These are phyloP conservation scores for Eupithecia vulgata DNA, from an alignment of 2,888 invertebrate genomes.

Conservation along the genomic window DNA sequence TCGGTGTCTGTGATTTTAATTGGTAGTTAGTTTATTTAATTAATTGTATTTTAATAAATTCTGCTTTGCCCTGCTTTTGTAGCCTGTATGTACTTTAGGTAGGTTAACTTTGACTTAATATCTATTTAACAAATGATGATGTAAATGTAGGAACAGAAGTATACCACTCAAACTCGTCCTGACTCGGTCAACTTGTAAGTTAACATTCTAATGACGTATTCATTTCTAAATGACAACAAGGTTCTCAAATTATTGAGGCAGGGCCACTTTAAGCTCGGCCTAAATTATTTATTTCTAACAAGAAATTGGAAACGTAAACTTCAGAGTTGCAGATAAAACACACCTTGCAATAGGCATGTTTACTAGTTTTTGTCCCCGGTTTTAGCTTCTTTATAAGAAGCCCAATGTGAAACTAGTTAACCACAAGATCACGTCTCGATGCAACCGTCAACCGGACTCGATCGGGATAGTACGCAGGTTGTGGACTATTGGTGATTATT, in stretches of 20 bases:
- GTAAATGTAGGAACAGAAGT: neutral
- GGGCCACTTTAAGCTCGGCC: neutral
- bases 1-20: too few relatives aligned
- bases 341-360: constrained; percentile 24
- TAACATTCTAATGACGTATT: neutral
- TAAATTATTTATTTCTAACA: constrained; percentile 3
- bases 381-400: neutral
- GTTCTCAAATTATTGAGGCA: neutral
- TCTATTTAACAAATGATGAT: neutral
- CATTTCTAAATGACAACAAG: neutral
- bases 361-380: neutral
- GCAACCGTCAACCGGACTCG: too few relatives aligned
- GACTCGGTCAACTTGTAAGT: neutral
- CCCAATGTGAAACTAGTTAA: neutral
- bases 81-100: too few relatives aligned
- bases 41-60: too few relatives aligned
- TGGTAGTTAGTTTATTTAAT: too few relatives aligned
- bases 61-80: too few relatives aligned
- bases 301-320: constrained; percentile 7
- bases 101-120: too few relatives aligned
- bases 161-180: neutral
- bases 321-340: constrained; percentile 28
- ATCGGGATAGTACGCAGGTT: neutral
- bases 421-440: too few relatives aligned
- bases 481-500: neutral